Evolutionary conservation across 2,888 invertebrate species (phyloP), one percentile per base, ranked within the genome.

Genomic region (Trimorus sp.): DNA sequence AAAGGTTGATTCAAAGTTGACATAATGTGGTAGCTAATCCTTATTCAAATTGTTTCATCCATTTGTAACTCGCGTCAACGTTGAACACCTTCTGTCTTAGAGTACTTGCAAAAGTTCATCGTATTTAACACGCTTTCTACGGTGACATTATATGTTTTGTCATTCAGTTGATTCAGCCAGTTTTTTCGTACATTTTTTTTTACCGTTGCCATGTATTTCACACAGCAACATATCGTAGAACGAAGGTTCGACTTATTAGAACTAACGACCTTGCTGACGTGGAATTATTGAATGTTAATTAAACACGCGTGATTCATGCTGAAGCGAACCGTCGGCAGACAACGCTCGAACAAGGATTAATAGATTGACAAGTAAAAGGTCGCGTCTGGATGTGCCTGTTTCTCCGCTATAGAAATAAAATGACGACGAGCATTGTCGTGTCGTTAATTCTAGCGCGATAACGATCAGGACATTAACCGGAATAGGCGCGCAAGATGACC

Each of bases 221-320:
- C 40, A 7, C 4, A 8, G 40, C 40, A 9, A 40, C 40, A 26
- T 26, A 26, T 26, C 26, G 4, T 26, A 4, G 26, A n/a, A 26
- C 26, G 26, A 26, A 26, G 26, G 26, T 45, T 45, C n/a, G 37
- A 68, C 66, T n/a, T 48, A 60, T 53, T 76, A 60, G 63, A 49
- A 51, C 59, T 65, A 71, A 83, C 65, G 62, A 76, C 62, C 59
- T 69, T 11, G 42, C 65, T 38, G 56, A 82, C 63, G 56, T 65
- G 70, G 63, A 79, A 84, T 79, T 79, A 83, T 83, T 71, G 70
- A 74, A 79, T 80, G 81, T 71, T 84, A 83, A 83, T 83, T 82
- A 82, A 77, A 63, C 40, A 49, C 36, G 63, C 45, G 71, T 71
- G 45, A 48, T 45, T 59, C 53, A 45, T 59, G 48, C 26, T 26